phyloP scores from a whole-genome alignment of 1,140 invertebrate genomes.

The Apis laboriosa region DNA sequence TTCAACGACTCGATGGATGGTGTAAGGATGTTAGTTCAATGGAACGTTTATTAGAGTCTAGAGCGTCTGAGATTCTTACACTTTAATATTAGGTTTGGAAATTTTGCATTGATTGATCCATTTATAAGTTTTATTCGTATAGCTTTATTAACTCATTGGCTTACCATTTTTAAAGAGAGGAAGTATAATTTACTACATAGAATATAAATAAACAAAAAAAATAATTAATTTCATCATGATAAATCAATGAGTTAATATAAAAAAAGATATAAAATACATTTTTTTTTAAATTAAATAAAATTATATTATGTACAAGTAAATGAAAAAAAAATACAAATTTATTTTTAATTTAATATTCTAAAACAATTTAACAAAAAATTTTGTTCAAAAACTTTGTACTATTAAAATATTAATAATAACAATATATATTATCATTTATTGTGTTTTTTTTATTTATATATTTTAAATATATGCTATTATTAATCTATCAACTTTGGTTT shows the following conservation, averaged over 20 bases:
- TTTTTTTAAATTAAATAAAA: slow-evolving; percentile 10
- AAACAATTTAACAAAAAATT: slow-evolving; percentile 19
- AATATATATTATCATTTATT: slow-evolving; percentile 31
- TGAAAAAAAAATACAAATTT: slow-evolving; percentile 22
- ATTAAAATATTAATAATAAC: slow-evolving; percentile 47
- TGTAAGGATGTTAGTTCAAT: slow-evolving; percentile 91
- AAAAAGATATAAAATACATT: not conserved
- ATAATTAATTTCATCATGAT: not conserved
- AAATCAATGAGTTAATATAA: slow-evolving; percentile 33
- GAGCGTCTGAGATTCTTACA: slow-evolving; percentile 92
- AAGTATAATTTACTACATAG: slow-evolving; percentile 5
- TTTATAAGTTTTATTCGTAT: slow-evolving; percentile 44
- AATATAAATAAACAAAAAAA: slow-evolving; percentile 13
- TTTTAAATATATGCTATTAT: not conserved
- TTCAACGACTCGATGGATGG: slow-evolving; percentile 89
- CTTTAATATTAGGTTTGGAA: slow-evolving; percentile 77
- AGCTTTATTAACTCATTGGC: slow-evolving; percentile 27
- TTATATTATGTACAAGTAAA: slow-evolving; percentile 12
- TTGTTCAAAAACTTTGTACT: slow-evolving; percentile 43
- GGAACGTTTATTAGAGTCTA: slow-evolving; percentile 90
- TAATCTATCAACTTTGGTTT: too few relatives aligned
- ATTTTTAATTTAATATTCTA: slow-evolving; percentile 15
- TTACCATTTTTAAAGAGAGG: slow-evolving; percentile 15
- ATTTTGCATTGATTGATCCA: slow-evolving; percentile 17
- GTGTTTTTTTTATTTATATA: not conserved